phyloP scores from a whole-genome alignment of 2,888 invertebrate genomes.

The Ommatoiulus sabulosus region DNA sequence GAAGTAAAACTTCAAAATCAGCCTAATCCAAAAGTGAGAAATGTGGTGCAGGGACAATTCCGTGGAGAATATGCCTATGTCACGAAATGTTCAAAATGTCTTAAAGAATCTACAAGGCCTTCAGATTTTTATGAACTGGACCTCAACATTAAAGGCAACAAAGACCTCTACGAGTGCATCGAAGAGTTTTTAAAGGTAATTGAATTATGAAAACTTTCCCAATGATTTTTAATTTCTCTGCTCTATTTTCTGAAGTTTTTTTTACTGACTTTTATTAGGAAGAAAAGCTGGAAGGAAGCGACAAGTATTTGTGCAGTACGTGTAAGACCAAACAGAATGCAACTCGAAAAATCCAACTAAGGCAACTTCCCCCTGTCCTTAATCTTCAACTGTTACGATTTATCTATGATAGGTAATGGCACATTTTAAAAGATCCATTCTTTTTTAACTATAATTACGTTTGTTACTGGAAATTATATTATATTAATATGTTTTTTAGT shows the following conservation, averaged over 20 bases:
- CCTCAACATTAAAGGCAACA: constrained; percentile 72
- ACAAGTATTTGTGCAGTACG: constrained; percentile 73
- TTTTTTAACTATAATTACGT: too few species aligned
- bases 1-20: constrained; percentile 71
- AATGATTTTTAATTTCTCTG: background rate
- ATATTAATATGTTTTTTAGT: too few species aligned
- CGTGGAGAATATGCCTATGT: constrained; percentile 70
- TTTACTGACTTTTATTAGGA: constrained; percentile 65
- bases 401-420: constrained; percentile 72
- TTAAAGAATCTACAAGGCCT: constrained; percentile 70
- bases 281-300: constrained; percentile 73
- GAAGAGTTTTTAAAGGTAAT: constrained; percentile 70
- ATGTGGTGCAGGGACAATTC: constrained; percentile 69
- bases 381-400: constrained; percentile 75
- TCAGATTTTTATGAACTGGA: constrained; percentile 75
- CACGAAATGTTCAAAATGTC: constrained; percentile 72
- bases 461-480: too few species aligned
- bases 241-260: too few species aligned
- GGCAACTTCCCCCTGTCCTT: constrained; percentile 72
- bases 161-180: constrained; percentile 71
- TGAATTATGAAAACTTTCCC: background rate
- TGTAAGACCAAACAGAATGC: constrained; percentile 74
- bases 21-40: constrained; percentile 64
- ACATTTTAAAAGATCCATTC: too few species aligned
- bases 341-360: constrained; percentile 71